Percentiles rank a stretch among this genome's conserved stretches.
Conservation (phyloP, 2,113 vertebrate genomes). For the Hemiprocne comata region DNA sequence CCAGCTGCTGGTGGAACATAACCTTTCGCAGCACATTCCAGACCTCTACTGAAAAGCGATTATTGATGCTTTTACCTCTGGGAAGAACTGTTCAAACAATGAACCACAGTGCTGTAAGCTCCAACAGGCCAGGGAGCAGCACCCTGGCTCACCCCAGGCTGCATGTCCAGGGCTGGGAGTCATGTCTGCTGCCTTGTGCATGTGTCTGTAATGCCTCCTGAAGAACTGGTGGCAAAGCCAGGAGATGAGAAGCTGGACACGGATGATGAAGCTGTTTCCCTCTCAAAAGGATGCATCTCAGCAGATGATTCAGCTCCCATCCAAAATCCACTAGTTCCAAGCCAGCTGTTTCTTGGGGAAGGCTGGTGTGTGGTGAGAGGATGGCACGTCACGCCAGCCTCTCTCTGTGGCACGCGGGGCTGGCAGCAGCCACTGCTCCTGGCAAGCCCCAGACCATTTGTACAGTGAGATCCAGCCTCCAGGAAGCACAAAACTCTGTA, state of each 20-base stretch:
- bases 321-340: background rate
- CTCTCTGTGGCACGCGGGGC: background rate
- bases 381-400: too few relatives aligned
- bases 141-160: background rate
- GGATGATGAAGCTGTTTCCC: background rate
- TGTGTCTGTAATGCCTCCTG: background rate
- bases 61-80: background rate
- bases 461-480: background rate
- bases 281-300: background rate
- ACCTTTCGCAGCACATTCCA: background rate
- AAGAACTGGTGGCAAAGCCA: background rate
- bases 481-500: background rate
- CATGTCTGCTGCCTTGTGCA: background rate
- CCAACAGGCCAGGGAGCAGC: background rate
- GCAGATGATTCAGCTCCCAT: background rate
- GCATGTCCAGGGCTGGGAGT: background rate
- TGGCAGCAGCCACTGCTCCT: background rate
- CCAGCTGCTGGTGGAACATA: background rate
- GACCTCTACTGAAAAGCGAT: background rate
- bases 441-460: rapidly evolving
- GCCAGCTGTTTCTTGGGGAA: background rate
- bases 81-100: background rate
- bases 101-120: background rate
- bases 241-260: background rate
- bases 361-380: too few relatives aligned